Base-by-base conservation (phyloP, 2,888 invertebrate genomes). In the Bruchidius siliquastri region DNA sequence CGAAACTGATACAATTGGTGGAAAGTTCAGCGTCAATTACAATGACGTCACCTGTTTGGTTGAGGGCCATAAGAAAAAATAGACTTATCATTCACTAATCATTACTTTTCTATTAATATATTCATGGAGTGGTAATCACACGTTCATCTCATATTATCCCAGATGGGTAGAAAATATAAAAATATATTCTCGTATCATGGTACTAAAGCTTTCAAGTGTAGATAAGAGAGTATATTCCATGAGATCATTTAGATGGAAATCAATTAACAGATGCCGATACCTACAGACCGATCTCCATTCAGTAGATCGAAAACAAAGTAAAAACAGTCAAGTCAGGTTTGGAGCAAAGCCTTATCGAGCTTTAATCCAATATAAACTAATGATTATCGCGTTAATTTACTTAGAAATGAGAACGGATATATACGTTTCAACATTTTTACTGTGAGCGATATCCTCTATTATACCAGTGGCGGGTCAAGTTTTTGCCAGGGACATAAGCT, bases 351-450 rank as follows among this genome's bases (percentile, higher is more conserved):
- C 71, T 72, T 73, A 75, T 73, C 73, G 10, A 20, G 70, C 71
- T 73, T 74, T 72, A 76, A 76, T 74, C 74, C 73, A 67, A 73
- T 72, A 73, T 72, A 72, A 71, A 71, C 32, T 69, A 73, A 72
- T 70, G 76, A 72, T 76, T 74, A 74, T 76, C 74, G 72, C 70
- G 72, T 70, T 74, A 72, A 76, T 71, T 76, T 74, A 70, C 71
- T 74, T 72, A 74, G 69, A 76, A 74, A 75, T 75, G 73, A 70
- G 72, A 75, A 72, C 70, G 71, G 74, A 75, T 75, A 74, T 73
- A 49, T 49, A 49, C 49, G 18, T 49, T 49, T 49, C 49, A 18
- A 49, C 49, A 49, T 49, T 49, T 49, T 49, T 49, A 49, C 49
- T 1, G 49, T 13, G 49, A 49, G 49, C 49, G 49, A 49, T 49